Evolutionary conservation across 1,140 invertebrate species (phyloP).

Genomic region (Drosophila kohkoa): DNA sequence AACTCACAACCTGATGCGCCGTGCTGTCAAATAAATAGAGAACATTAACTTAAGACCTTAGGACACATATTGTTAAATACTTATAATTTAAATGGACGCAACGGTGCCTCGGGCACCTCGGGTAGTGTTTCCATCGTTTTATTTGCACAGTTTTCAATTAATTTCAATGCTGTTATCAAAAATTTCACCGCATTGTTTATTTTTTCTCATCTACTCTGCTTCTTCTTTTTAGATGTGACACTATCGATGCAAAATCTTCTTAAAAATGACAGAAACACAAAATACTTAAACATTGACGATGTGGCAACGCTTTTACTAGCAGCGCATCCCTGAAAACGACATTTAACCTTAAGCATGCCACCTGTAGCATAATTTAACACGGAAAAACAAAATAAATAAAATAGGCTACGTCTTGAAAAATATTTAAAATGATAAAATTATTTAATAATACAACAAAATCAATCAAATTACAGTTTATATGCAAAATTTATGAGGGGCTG

Average conservation of each 20-base stretch:
- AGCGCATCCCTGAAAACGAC: conserved; percentile 20
- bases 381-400: not conserved
- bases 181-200: conserved; percentile 56
- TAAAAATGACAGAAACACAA: conserved; percentile 30
- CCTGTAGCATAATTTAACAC: not conserved
- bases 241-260: not conserved
- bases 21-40: conserved; percentile 49
- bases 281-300: conserved; percentile 5
- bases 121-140: conserved; percentile 55
- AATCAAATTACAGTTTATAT: too few species aligned
- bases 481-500: not conserved
- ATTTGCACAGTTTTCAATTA: conserved; percentile 15
- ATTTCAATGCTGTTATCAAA: conserved; percentile 28
- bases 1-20: conserved; percentile 97
- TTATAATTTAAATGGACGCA: conserved; percentile 93
- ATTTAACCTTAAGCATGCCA: conserved; percentile 30
- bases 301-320: conserved; percentile 18
- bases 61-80: conserved; percentile 85
- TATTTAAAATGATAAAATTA: not conserved
- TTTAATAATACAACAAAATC: not conserved
- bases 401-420: not conserved
- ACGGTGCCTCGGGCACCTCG: conserved; percentile 61
- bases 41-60: conserved; percentile 27
- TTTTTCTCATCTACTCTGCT: conserved; percentile 24
- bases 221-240: not conserved